phyloP scores from a whole-genome alignment of 1,140 invertebrate genomes.

The Drosophila miranda region DNA sequence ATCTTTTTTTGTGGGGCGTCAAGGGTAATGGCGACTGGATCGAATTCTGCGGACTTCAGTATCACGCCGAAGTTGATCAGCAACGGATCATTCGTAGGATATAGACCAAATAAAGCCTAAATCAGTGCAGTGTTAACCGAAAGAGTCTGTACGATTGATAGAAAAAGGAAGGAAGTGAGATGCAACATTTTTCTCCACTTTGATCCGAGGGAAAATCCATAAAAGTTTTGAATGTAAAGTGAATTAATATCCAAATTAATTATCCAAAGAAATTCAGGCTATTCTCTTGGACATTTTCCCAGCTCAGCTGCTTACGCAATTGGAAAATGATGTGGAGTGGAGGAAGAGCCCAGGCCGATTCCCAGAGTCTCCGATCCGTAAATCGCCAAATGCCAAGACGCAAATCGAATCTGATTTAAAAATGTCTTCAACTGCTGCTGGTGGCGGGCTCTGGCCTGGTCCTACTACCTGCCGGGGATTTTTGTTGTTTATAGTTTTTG shows the following conservation, averaged over 20 bases:
- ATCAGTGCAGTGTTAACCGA: no score
- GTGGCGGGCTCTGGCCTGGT: conserved; percentile 17
- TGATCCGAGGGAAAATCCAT: no score
- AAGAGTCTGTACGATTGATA: not conserved
- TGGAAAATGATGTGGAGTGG: conserved; percentile 23
- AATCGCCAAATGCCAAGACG: conserved; percentile 47
- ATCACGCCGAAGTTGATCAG: conserved; percentile 10
- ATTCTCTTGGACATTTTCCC: conserved; percentile 7
- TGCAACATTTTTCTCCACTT: no score
- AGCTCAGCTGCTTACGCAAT: conserved; percentile 46
- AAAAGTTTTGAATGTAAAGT: no score
- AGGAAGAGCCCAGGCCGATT: conserved; percentile 19
- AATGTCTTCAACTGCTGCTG: conserved; percentile 48
- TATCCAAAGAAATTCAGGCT: not conserved
- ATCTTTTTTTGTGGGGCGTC: conserved; percentile 1
- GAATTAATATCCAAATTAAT: not conserved
- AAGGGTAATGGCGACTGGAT: conserved; percentile 16
- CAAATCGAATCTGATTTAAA: conserved; percentile 75
- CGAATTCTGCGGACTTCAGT: conserved; percentile 14
- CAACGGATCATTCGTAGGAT: conserved; percentile 10
- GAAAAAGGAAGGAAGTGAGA: no score
- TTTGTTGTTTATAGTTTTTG: conserved; percentile 40
- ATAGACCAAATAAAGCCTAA: not conserved
- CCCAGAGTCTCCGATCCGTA: conserved; percentile 52
- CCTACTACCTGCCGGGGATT: conserved; percentile 61